Evolutionary conservation across 92 coral and sea anemone species (phyloP).

Genomic region (Epizoanthus stellaris): DNA sequence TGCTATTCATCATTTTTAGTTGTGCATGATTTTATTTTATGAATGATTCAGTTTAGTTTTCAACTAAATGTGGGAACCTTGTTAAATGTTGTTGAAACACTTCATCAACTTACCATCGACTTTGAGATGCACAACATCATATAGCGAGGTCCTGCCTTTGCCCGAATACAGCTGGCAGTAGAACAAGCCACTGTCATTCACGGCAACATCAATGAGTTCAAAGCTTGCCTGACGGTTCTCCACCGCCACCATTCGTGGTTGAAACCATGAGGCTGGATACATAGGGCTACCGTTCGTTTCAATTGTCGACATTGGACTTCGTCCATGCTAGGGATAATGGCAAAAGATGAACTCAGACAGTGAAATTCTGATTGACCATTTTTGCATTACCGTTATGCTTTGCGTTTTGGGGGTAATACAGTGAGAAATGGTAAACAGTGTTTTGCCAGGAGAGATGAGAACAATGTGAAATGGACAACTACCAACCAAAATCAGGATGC

Average conservation of each 20-base stretch:
- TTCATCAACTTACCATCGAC: conserved; percentile 32
- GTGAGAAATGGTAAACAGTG: no score
- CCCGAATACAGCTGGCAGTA: conserved; percentile 33
- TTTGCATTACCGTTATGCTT: not conserved
- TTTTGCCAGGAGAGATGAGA: no score
- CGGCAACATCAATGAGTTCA: not conserved
- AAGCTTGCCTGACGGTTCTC: conserved; percentile 27
- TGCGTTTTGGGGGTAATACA: no score
- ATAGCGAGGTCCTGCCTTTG: not conserved
- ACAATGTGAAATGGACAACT: no score
- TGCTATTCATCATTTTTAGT: no score
- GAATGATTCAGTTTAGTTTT: no score
- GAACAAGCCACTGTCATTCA: conserved; percentile 28
- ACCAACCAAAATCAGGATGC: no score
- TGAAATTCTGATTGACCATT: not conserved
- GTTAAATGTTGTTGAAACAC: no score
- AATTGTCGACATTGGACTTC: not conserved
- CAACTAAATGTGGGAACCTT: no score
- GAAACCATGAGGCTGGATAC: conserved; percentile 32
- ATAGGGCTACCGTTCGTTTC: conserved; percentile 2
- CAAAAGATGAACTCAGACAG: not conserved
- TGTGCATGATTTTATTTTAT: no score
- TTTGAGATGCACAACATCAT: conserved; percentile 20
- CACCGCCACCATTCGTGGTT: conserved; percentile 19
- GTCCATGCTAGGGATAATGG: not conserved